Conservation (phyloP, 2,113 vertebrate species). For the Grammomys dolichurus region DNA sequence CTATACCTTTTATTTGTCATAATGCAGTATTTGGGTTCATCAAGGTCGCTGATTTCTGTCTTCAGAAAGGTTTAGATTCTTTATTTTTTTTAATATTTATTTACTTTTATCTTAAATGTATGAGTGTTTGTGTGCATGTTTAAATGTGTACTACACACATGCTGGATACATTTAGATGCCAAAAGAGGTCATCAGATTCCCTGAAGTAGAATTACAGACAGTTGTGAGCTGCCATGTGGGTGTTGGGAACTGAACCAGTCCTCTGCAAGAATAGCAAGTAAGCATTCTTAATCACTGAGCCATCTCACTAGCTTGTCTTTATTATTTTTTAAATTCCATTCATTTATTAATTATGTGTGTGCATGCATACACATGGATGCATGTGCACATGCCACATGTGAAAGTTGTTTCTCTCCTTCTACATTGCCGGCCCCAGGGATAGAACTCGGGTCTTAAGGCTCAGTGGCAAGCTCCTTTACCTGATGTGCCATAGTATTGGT, state of each 20-base stretch:
- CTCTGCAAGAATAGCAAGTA: neutral
- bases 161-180: neutral
- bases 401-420: neutral
- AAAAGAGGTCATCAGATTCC: neutral
- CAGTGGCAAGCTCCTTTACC: neutral
- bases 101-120: neutral
- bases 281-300: neutral
- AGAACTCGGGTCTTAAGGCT: too few species aligned
- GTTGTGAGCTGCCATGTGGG: too few species aligned
- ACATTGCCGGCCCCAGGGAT: neutral
- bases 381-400: neutral
- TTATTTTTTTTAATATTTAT: neutral
- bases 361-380: too few species aligned
- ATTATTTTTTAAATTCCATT: neutral
- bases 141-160: neutral
- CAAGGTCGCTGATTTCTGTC: neutral
- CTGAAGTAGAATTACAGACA: neutral
- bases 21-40: neutral
- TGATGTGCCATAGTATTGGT: neutral
- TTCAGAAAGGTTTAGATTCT: slow-evolving; percentile 41
- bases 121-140: too few species aligned
- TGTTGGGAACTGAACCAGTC: neutral
- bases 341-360: neutral
- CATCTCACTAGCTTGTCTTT: neutral
- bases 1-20: neutral